phyloP scores from a whole-genome alignment of 1,140 invertebrate species.

The Ceratina japonica region DNA sequence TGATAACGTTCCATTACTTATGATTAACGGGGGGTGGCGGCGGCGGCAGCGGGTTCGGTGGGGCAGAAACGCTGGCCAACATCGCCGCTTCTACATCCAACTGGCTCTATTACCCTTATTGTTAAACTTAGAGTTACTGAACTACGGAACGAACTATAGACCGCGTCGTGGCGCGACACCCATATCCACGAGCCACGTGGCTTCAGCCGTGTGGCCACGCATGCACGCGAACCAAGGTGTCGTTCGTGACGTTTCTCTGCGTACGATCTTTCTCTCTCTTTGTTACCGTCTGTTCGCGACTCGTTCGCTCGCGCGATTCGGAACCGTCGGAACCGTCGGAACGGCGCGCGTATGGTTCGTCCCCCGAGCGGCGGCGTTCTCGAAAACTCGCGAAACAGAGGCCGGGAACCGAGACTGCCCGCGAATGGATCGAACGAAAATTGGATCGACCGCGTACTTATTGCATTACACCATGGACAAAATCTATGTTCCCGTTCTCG shows the following conservation, averaged over 20 bases:
- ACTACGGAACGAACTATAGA: slow-evolving; percentile 78
- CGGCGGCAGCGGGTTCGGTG: not conserved
- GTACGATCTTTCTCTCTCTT: not conserved
- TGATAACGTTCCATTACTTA: no score
- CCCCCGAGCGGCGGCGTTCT: not conserved
- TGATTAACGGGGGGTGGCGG: no score
- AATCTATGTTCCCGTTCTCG: no score
- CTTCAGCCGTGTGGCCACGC: slow-evolving; percentile 68
- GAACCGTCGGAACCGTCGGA: no score
- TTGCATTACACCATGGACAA: not conserved
- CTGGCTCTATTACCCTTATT: slow-evolving; percentile 75
- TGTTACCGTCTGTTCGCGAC: not conserved
- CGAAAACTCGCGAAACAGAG: not conserved
- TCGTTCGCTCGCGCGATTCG: not conserved
- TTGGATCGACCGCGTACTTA: not conserved
- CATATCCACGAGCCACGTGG: slow-evolving; percentile 76
- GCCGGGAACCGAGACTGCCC: not conserved
- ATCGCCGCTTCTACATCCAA: slow-evolving; percentile 63
- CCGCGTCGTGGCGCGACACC: slow-evolving; percentile 64
- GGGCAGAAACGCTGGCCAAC: slow-evolving; percentile 51
- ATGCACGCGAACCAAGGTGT: slow-evolving; percentile 55
- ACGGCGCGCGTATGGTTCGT: no score
- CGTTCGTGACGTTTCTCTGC: slow-evolving; percentile 29
- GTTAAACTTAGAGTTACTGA: slow-evolving; percentile 79
- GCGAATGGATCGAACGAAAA: slow-evolving; percentile 11